Evolutionary conservation across 1,140 invertebrate species (phyloP), one percentile per base, ranked within the genome.

Genomic region (Prorops nasuta): DNA sequence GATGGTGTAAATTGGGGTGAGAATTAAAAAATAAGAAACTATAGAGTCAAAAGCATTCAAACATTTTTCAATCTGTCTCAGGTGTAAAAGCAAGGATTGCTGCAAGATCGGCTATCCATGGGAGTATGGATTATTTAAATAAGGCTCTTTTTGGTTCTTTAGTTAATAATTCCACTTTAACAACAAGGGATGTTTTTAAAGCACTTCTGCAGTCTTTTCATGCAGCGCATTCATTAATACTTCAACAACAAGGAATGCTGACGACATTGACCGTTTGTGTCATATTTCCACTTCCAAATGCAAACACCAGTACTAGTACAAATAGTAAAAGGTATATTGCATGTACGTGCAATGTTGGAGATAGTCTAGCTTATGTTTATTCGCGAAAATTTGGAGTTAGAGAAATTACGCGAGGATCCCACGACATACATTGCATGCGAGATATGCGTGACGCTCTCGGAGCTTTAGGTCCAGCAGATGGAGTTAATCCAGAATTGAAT

Each of bases 1-100:
- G 93, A 96, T 81, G 93, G 94, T 28, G 93, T 96, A 0, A 96
- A 96, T 78, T 96, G 93, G 93, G 93, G 93, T 74, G 81, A 84
- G 68, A 39, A 37, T 24, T 37, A 22, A n/a, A 43, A 14, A 42
- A 43, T 24, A 20, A 32, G 7, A 3, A 10, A 28, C 10, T 6
- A 10, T 10, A 4, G 10, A 6, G 4, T 28, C 4, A 28, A 6
- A 10, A 28, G 24, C 4, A 6, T 6, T 10, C 4, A 10, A 28
- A 28, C 10, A 6, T 28, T 6, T 28, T 32, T 41, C 12, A 40
- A 35, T 35, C 14, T 19, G 39, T 66, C 54, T 17, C 46, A 83
- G 90, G 81, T 40, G 86, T 91, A 64, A 92, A 91, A 63, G 90
- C 92, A 21, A 83, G 89, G 43, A 78, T 95, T 44, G 92, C 92